These are phyloP conservation scores for Pseudobourletiella spinata DNA, from an alignment of 1,140 invertebrate genomes.

Conservation along the genomic window DNA sequence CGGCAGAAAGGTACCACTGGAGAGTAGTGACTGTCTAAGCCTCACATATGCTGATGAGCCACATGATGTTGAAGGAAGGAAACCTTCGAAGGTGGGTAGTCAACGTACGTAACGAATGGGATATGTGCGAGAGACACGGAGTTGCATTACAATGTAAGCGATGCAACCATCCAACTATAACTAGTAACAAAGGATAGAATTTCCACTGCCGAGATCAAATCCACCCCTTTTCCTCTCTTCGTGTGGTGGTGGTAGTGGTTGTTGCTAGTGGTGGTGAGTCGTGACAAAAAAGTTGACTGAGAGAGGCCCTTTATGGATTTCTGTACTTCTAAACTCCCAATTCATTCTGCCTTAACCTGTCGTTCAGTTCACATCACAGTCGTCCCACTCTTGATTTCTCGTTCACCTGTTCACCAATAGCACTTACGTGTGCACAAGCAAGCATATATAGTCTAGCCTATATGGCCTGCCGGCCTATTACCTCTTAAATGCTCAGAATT, in stretches of 20 bases:
- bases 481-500: no score
- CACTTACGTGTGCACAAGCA: no score
- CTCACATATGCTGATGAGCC: no score
- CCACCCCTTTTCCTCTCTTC: neutral
- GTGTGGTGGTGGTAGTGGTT: no score
- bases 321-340: neutral
- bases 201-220: neutral
- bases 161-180: neutral
- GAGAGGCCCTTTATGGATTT: neutral
- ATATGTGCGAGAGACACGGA: neutral
- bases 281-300: neutral
- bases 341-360: neutral
- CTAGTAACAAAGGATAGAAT: neutral
- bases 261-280: neutral
- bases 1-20: no score
- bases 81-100: neutral
- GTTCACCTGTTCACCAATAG: neutral
- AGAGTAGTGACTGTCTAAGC: no score
- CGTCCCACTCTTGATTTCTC: neutral
- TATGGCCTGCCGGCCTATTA: no score
- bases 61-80: no score
- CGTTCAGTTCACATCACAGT: neutral
- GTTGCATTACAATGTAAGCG: neutral
- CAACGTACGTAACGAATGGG: no score
- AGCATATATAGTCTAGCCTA: no score